These are phyloP conservation scores for Drosophila affinis DNA, from an alignment of 2,888 invertebrate species.

Conservation along the genomic window DNA sequence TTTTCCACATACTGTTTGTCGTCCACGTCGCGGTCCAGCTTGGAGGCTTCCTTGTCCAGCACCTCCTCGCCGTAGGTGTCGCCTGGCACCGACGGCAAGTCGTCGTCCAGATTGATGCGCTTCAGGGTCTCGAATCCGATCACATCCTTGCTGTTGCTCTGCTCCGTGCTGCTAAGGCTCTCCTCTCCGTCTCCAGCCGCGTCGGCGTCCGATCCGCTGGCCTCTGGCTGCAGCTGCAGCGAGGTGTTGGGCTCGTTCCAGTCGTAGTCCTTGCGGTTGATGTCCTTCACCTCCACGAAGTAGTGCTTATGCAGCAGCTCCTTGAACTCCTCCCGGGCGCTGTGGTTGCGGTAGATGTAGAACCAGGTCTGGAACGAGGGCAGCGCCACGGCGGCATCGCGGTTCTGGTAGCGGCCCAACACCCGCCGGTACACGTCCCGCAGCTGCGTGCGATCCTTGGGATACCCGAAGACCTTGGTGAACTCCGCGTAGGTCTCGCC, in stretches of 20 bases:
- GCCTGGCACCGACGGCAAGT: slow-evolving; percentile 39
- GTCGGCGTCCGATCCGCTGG: slow-evolving; percentile 5
- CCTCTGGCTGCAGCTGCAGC: slow-evolving; percentile 53
- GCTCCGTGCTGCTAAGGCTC: slow-evolving; percentile 42
- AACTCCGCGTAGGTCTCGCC: slow-evolving; percentile 87
- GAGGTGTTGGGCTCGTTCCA: slow-evolving; percentile 77
- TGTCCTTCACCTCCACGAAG: slow-evolving; percentile 86
- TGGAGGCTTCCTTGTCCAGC: slow-evolving; percentile 81
- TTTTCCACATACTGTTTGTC: slow-evolving; percentile 84
- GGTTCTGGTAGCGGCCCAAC: slow-evolving; percentile 72
- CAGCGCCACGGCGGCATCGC: slow-evolving; percentile 60
- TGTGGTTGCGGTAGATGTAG: slow-evolving; percentile 88
- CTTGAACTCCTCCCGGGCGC: slow-evolving; percentile 86
- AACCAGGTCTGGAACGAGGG: slow-evolving; percentile 88
- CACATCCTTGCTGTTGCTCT: slow-evolving; percentile 83
- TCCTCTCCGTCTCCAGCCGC: slow-evolving; percentile 1
- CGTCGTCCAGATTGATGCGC: slow-evolving; percentile 75
- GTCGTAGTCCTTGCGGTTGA: slow-evolving; percentile 76
- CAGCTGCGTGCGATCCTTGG: slow-evolving; percentile 83
- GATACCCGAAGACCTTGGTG: slow-evolving; percentile 85
- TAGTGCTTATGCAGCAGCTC: slow-evolving; percentile 86
- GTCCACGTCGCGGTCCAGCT: slow-evolving; percentile 83
- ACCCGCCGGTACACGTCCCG: slow-evolving; percentile 75
- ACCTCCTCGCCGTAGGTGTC: slow-evolving; percentile 76
- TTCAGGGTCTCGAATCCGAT: slow-evolving; percentile 83